phyloP scores from a whole-genome alignment of 2,113 vertebrate species.

The Calyptomena viridis region DNA sequence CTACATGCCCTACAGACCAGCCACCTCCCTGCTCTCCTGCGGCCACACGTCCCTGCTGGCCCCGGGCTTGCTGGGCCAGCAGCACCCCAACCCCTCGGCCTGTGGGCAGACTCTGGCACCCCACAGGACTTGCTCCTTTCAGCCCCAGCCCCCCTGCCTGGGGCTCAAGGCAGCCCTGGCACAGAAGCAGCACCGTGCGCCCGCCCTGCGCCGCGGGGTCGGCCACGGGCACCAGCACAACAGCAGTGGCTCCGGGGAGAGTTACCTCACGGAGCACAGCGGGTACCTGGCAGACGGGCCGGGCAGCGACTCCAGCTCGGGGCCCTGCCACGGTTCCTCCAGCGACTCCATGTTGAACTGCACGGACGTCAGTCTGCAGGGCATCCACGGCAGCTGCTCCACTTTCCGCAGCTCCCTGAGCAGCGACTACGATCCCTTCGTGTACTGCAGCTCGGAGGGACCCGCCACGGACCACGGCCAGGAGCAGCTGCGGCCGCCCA shows the following conservation, averaged over 20 bases:
- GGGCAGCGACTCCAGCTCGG: slow-evolving; percentile 94
- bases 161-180: slow-evolving; percentile 61
- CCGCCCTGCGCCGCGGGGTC: background rate
- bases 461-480: background rate
- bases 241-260: slow-evolving; percentile 89
- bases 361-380: slow-evolving; percentile 92
- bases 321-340: slow-evolving; percentile 94
- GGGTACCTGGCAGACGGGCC: slow-evolving; percentile 94
- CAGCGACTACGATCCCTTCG: slow-evolving; percentile 92
- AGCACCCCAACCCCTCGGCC: slow-evolving; percentile 63
- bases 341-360: slow-evolving; percentile 96
- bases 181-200: slow-evolving; percentile 61
- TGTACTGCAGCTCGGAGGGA: slow-evolving; percentile 79
- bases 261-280: slow-evolving; percentile 89
- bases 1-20: slow-evolving; percentile 76
- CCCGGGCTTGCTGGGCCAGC: slow-evolving; percentile 56
- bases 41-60: slow-evolving; percentile 70
- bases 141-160: slow-evolving; percentile 71
- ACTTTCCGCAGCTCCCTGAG: slow-evolving; percentile 96
- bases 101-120: slow-evolving; percentile 32
- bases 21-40: slow-evolving; percentile 56
- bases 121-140: slow-evolving; percentile 71
- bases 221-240: slow-evolving; percentile 77
- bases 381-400: slow-evolving; percentile 94
- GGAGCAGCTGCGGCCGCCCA: slow-evolving; percentile 40